Conservation (phyloP, 1,140 invertebrate genomes). For the Aricia agestis region DNA sequence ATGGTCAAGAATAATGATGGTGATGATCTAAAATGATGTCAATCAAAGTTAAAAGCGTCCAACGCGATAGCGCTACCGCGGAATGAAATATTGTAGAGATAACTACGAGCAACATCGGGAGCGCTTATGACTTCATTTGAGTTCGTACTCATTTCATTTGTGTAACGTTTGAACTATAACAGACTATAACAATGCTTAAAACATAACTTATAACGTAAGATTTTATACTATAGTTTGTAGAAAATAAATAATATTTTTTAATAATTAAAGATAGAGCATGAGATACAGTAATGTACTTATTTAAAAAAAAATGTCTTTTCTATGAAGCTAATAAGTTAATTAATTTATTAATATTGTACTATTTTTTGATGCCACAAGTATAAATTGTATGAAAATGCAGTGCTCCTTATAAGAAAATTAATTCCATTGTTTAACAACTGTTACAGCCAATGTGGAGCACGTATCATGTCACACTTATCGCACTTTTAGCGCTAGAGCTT, state of each 20-base stretch:
- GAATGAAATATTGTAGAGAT: not conserved
- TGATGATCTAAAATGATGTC: conserved; percentile 2
- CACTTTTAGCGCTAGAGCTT: not conserved
- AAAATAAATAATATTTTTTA: too few relatives aligned
- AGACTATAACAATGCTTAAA: too few relatives aligned
- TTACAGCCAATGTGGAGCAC: not conserved
- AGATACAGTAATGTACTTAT: too few relatives aligned
- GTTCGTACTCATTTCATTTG: not conserved
- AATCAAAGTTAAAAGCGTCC: conserved; percentile 14
- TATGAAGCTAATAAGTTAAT: too few relatives aligned
- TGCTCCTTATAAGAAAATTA: too few relatives aligned
- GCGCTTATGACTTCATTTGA: not conserved
- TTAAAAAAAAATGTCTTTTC: too few relatives aligned
- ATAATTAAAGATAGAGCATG: too few relatives aligned
- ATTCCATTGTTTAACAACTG: not conserved
- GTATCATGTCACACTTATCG: not conserved
- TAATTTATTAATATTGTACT: too few relatives aligned
- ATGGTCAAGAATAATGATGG: not conserved
- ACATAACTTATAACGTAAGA: too few relatives aligned
- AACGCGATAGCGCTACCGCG: conserved; percentile 5
- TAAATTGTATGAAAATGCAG: too few relatives aligned
- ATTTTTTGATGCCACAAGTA: too few relatives aligned
- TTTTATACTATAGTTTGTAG: too few relatives aligned
- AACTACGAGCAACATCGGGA: not conserved
- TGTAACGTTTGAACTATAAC: not conserved